Conservation (phyloP, 1,140 invertebrate genomes). For the Delia radicum region DNA sequence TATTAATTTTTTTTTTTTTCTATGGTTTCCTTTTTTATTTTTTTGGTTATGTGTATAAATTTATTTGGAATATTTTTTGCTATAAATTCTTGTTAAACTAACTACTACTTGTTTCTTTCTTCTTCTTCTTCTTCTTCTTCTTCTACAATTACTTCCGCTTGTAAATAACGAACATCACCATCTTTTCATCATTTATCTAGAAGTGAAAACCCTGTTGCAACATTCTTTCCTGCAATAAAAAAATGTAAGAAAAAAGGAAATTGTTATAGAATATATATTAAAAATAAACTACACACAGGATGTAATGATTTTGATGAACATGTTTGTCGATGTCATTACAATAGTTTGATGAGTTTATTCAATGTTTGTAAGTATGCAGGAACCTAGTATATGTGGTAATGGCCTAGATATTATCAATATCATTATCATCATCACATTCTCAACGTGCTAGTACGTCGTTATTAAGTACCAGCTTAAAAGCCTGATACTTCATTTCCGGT, state of each 20-base stretch:
- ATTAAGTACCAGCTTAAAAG: no score
- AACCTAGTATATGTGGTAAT: background rate
- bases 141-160: conserved; percentile 14
- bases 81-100: conserved; percentile 4
- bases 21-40: background rate
- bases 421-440: background rate
- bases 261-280: conserved; percentile 2
- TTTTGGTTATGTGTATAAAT: background rate
- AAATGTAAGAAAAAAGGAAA: background rate
- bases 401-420: background rate
- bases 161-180: background rate
- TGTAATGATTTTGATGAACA: conserved; percentile 2
- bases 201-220: background rate
- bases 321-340: background rate
- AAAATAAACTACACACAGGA: conserved; percentile 1
- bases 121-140: background rate
- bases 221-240: conserved; percentile 7
- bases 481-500: no score
- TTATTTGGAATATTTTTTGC: background rate
- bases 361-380: background rate
- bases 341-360: background rate
- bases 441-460: background rate
- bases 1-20: background rate
- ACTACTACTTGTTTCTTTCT: background rate
- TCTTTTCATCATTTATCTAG: background rate